Percentiles rank a stretch among this genome's conserved stretches.
phyloP scores from a whole-genome alignment of 1,140 invertebrate species.

The Brachionus koreanus region DNA sequence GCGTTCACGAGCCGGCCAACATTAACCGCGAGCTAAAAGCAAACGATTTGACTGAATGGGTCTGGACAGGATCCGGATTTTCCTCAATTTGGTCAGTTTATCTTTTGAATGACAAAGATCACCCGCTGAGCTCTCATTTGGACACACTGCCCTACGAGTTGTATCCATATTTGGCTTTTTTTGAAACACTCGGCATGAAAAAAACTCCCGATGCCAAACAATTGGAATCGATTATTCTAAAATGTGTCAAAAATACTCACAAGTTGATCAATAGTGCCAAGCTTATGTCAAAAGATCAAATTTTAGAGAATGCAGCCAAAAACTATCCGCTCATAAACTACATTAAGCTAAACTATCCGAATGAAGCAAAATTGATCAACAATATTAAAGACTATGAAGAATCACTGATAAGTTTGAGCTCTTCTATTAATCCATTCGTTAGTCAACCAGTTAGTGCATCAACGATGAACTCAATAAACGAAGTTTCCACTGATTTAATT shows the following conservation, averaged over 20 bases:
- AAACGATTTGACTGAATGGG: slow-evolving; percentile 39
- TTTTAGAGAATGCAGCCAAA: slow-evolving; percentile 33
- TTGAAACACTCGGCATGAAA: slow-evolving; percentile 38
- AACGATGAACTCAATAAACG: neutral
- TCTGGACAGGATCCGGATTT: slow-evolving; percentile 37
- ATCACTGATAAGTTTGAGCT: slow-evolving; percentile 24
- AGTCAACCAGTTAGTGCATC: neutral
- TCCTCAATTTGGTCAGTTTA: neutral
- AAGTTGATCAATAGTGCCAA: neutral
- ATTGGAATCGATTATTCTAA: neutral
- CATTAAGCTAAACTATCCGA: slow-evolving; percentile 31
- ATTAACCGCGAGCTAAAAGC: slow-evolving; percentile 10
- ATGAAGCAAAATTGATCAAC: neutral
- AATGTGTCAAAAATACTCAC: slow-evolving; percentile 24
- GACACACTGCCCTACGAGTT: slow-evolving; percentile 37
- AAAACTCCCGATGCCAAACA: slow-evolving; percentile 15
- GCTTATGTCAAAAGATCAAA: slow-evolving; percentile 3
- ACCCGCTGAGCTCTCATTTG: slow-evolving; percentile 1
- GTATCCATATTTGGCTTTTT: slow-evolving; percentile 33
- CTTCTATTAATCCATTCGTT: slow-evolving; percentile 14
- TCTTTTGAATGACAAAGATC: slow-evolving; percentile 36
- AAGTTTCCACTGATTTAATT: neutral
- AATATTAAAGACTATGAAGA: slow-evolving; percentile 42
- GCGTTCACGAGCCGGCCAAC: neutral
- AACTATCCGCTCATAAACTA: slow-evolving; percentile 38